Conservation (phyloP, 2,888 invertebrate genomes). For the Drosophila mimica region DNA sequence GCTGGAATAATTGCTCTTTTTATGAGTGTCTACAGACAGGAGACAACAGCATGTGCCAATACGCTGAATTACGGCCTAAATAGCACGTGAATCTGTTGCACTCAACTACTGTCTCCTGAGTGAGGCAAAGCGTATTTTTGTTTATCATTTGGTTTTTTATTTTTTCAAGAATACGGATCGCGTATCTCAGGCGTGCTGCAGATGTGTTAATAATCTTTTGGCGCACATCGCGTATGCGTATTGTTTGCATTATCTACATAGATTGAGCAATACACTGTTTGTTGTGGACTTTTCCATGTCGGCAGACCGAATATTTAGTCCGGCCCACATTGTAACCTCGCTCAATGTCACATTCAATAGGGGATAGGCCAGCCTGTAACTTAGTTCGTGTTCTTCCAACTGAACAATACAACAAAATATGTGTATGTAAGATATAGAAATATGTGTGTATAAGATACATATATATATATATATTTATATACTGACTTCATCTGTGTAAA, state of each 20-base stretch:
- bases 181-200: conserved; percentile 57
- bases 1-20: conserved; percentile 13
- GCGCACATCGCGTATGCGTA: conserved; percentile 63
- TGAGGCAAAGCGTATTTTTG: conserved; percentile 16
- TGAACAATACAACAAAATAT: conserved; percentile 18
- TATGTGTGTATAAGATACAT: not conserved
- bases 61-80: conserved; percentile 51
- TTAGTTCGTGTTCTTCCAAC: conserved; percentile 22
- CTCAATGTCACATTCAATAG: conserved; percentile 53
- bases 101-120: conserved; percentile 38
- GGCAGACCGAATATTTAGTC: conserved; percentile 3
- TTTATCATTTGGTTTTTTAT: not conserved
- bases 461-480: not conserved
- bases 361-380: conserved; percentile 17
- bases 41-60: conserved; percentile 56
- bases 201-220: conserved; percentile 62
- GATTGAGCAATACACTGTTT: conserved; percentile 32
- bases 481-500: conserved; percentile 14
- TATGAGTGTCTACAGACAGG: conserved; percentile 24
- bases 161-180: conserved; percentile 1
- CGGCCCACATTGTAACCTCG: conserved; percentile 20
- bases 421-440: not conserved
- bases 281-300: conserved; percentile 23
- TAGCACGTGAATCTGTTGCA: conserved; percentile 61
- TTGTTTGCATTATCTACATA: conserved; percentile 51